A percentile compares a stretch with the other conserved stretches of the same genome.
phyloP scores from a whole-genome alignment of 2,888 invertebrate species.

The Antitype chi region DNA sequence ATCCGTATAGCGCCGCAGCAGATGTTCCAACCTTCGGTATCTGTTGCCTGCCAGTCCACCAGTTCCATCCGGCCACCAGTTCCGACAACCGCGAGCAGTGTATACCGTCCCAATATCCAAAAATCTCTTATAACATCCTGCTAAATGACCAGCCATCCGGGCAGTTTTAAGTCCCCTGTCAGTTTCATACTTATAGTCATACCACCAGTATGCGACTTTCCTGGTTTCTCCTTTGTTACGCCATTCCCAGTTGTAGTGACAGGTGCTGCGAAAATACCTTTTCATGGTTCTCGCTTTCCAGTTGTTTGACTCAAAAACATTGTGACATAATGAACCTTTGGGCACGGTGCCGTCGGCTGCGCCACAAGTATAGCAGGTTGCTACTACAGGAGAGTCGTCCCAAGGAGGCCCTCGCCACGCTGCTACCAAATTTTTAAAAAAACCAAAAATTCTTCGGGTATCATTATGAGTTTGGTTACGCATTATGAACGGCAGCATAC shows the following conservation, averaged over 20 bases:
- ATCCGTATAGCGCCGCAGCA: neutral
- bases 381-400: neutral
- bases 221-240: rapidly evolving
- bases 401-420: neutral
- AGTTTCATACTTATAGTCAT: rapidly evolving
- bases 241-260: neutral
- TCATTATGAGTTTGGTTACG: conserved; percentile 8
- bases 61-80: rapidly evolving
- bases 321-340: conserved; percentile 6
- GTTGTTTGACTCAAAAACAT: conserved; percentile 25
- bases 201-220: neutral
- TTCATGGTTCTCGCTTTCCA: conserved; percentile 4
- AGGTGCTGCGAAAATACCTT: conserved; percentile 21
- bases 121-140: conserved; percentile 39
- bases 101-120: conserved; percentile 28
- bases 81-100: conserved; percentile 40
- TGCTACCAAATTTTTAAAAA: neutral
- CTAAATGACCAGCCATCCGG: neutral
- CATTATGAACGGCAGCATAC: conserved; percentile 1
- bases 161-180: neutral
- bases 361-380: conserved; percentile 31
- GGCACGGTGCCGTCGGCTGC: rapidly evolving
- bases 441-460: neutral
- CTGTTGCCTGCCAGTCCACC: neutral
- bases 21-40: conserved; percentile 14